These are phyloP conservation scores for Coluber constrictor DNA, from an alignment of 2,797 vertebrate genomes.

Conservation along the genomic window DNA sequence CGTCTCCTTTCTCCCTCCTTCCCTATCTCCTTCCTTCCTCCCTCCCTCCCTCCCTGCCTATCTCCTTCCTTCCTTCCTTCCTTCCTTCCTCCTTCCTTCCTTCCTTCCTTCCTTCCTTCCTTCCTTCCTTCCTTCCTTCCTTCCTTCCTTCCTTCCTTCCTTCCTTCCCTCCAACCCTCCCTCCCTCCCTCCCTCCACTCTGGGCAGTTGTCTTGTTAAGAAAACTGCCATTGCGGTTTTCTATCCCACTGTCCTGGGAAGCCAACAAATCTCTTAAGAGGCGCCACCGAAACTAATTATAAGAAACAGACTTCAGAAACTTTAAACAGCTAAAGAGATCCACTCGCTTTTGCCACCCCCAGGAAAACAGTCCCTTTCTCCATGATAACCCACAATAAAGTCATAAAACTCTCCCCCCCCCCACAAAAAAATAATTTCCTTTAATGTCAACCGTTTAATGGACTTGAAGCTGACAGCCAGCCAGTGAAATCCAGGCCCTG, in stretches of 20 bases:
- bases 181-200: not conserved
- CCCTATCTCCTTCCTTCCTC: too few species aligned
- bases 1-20: too few species aligned
- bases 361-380: not conserved
- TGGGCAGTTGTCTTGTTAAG: not conserved
- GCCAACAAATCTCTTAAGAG: not conserved
- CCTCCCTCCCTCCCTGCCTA: not conserved
- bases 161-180: too few species aligned
- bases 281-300: not conserved
- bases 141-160: too few species aligned
- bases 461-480: not conserved
- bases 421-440: too few species aligned
- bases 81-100: too few species aligned
- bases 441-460: too few species aligned
- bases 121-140: too few species aligned
- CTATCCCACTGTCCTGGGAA: not conserved
- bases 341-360: not conserved
- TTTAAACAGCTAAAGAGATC: not conserved
- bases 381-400: not conserved
- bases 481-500: not conserved
- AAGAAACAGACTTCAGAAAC: not conserved
- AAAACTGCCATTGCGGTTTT: not conserved
- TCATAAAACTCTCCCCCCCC: not conserved
- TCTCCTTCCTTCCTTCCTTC: not conserved
- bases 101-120: too few species aligned